phyloP scores from a whole-genome alignment of 2,888 invertebrate genomes.

The Sinhomidia bicolor region DNA sequence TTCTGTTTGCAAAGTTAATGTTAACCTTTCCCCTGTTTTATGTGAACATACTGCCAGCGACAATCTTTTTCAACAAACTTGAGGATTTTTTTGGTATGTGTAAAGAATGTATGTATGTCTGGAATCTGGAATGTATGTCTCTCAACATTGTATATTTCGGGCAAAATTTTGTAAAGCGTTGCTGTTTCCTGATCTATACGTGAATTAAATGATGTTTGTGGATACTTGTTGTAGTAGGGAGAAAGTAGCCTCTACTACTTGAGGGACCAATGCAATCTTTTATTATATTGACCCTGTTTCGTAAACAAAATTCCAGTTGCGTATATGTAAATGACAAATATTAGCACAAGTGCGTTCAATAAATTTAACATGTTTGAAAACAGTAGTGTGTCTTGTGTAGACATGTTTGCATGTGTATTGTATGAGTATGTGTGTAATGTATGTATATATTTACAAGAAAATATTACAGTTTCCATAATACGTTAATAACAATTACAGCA shows the following conservation, averaged over 20 bases:
- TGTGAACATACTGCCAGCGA: not conserved
- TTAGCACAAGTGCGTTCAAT: no score
- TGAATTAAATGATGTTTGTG: no score
- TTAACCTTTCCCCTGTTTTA: not conserved
- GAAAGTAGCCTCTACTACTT: no score
- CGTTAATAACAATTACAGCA: not conserved
- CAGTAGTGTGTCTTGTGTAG: not conserved
- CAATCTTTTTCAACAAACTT: not conserved
- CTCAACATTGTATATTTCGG: not conserved
- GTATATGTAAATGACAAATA: no score
- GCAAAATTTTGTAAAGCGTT: not conserved
- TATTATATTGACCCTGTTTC: no score
- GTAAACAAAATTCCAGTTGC: no score
- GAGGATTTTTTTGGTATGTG: conserved; percentile 10
- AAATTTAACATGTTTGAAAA: not conserved
- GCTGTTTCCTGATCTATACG: no score
- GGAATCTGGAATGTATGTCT: not conserved
- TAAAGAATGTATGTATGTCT: not conserved
- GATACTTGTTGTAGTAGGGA: no score
- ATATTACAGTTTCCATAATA: not conserved
- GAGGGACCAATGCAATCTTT: no score
- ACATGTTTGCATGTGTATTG: not conserved
- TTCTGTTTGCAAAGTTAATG: not conserved
- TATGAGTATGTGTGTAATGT: not conserved
- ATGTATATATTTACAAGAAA: not conserved